These are phyloP conservation scores for Bufotes viridis DNA, from an alignment of 2,797 vertebrate species.

Conservation along the genomic window DNA sequence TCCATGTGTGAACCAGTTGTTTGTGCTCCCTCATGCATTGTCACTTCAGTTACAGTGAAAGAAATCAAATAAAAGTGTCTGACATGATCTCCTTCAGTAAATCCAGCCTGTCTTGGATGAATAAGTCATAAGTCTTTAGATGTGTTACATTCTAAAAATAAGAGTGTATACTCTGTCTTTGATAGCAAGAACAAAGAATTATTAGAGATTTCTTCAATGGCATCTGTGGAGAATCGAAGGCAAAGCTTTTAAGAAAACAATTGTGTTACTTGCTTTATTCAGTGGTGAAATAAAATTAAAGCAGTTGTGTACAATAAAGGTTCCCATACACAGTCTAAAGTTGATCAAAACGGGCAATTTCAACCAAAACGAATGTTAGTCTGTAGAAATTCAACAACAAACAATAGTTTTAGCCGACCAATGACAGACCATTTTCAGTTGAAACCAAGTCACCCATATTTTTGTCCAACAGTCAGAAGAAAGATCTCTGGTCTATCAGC, in stretches of 20 bases:
- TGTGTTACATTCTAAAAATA: constrained; percentile 24
- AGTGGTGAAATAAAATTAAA: not conserved
- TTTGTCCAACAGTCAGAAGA: too few species aligned
- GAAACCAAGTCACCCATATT: too few species aligned
- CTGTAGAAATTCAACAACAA: too few species aligned
- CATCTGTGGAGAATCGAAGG: constrained; percentile 10
- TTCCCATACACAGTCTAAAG: too few species aligned
- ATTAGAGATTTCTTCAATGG: constrained; percentile 5
- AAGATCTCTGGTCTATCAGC: too few species aligned
- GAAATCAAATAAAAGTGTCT: constrained; percentile 51
- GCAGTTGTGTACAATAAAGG: not conserved
- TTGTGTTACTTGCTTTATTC: not conserved
- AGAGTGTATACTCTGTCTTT: constrained; percentile 19
- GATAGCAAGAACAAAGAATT: constrained; percentile 28
- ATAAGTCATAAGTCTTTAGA: constrained; percentile 33
- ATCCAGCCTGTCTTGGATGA: constrained; percentile 35
- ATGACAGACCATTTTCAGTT: too few species aligned
- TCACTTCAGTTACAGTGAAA: constrained; percentile 44
- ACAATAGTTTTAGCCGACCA: too few species aligned
- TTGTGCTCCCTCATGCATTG: constrained; percentile 40
- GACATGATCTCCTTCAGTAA: constrained; percentile 37
- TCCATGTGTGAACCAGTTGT: constrained; percentile 30
- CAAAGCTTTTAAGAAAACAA: constrained; percentile 14
- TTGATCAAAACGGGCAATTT: too few species aligned
- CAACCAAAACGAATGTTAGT: too few species aligned